Base-by-base conservation (phyloP, 2,113 vertebrate genomes). In the Callospermophilus lateralis region DNA sequence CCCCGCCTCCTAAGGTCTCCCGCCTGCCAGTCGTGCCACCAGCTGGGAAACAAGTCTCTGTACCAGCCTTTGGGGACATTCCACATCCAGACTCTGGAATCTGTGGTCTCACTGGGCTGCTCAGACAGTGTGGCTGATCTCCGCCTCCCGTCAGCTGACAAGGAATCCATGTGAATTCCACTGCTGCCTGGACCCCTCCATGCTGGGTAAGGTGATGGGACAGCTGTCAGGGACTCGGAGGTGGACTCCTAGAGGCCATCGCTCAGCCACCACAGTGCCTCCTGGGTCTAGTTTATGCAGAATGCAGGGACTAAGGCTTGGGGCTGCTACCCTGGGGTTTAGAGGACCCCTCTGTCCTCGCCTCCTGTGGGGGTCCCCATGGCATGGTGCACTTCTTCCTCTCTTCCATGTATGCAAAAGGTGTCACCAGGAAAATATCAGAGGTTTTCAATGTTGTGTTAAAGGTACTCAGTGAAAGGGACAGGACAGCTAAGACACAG, bases 381-480 rank as follows among this genome's bases (percentile, higher is more conserved):
- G 19, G 17, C 55, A 17, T 6, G 1, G 4, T 5, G 65, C 30
- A 5, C 37, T 6, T 26, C 20, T 13, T n/a, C 48, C 32, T 48
- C n/a, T 55, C 15, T 26, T 72, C 42, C 1, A 28, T 22, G 7
- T 0, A 0, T 10, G 45, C 30, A 7, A 6, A 34, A 32, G 16
- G 6, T 6, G 32, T 45, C 22, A 42, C 16, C 32, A 42, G 37
- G 20, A 1, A 39, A 22, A 11, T 11, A 0, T 1, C 0, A 0
- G 28, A 32, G 6, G 42, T 6, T 34, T 28, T 72, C 48, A 10
- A 5, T 0, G 4, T 4, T 61, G 15, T 6, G 24, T 45, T 67
- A 19, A 15, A 39, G 39, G 63, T 4, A 3, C 12, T 77, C 51
- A 16, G 26, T 9, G 15, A 5, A 6, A 24, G 4, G 0, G 4